Evolutionary conservation across 1,140 invertebrate genomes (phyloP).

Genomic region (Lordiphosa mommai): DNA sequence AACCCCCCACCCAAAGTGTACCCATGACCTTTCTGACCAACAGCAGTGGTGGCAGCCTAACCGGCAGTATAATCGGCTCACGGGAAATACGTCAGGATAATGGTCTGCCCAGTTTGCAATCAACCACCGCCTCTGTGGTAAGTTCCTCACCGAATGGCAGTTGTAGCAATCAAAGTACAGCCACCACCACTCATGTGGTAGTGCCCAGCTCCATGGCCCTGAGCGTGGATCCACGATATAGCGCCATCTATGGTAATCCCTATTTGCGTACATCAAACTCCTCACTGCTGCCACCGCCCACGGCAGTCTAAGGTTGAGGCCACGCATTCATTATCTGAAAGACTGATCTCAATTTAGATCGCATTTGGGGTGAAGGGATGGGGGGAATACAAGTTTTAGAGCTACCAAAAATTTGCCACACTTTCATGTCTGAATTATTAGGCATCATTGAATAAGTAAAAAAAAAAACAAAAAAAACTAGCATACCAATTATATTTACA

Average conservation of each 20-base stretch:
- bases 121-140: constrained; percentile 75
- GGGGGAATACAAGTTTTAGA: constrained; percentile 5
- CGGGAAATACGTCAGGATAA: constrained; percentile 75
- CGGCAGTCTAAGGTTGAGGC: constrained; percentile 51
- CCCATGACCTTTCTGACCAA: constrained; percentile 75
- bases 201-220: constrained; percentile 66
- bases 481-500: constrained; percentile 15
- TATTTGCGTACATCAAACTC: constrained; percentile 85
- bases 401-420: constrained; percentile 41
- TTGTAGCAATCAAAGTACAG: constrained; percentile 73
- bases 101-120: constrained; percentile 71
- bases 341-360: constrained; percentile 9
- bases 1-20: constrained; percentile 30
- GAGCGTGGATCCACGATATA: constrained; percentile 91
- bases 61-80: constrained; percentile 73
- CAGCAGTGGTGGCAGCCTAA: constrained; percentile 70
- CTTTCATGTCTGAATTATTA: constrained; percentile 11
- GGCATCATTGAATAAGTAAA: constrained; percentile 6
- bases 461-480: constrained; percentile 2
- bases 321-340: not conserved
- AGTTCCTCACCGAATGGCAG: constrained; percentile 78
- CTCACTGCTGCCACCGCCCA: constrained; percentile 80
- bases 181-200: constrained; percentile 65
- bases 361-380: constrained; percentile 1
- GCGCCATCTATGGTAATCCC: constrained; percentile 93